These are phyloP conservation scores for Acrobasis suavella DNA, from an alignment of 2,888 invertebrate species.

Conservation along the genomic window DNA sequence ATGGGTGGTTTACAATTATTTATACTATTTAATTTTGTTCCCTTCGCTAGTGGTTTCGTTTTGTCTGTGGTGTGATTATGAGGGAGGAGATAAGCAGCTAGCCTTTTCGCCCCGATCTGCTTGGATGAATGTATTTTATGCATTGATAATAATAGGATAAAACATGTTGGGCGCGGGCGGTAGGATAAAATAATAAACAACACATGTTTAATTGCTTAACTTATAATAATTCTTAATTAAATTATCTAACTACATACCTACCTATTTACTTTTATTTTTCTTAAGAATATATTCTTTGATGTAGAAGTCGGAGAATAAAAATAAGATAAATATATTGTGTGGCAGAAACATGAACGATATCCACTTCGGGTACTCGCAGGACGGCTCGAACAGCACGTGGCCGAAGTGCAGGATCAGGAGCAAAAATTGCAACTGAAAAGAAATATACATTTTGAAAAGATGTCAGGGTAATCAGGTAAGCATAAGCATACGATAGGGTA, in stretches of 20 bases:
- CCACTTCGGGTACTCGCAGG: conserved; percentile 85
- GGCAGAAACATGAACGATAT: conserved; percentile 81
- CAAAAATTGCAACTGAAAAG: conserved; percentile 84
- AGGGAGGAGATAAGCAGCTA: no score
- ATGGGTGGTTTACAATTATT: no score
- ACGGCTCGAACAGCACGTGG: conserved; percentile 77
- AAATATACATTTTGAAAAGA: not conserved
- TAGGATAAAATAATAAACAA: no score
- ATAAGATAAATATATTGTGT: conserved; percentile 86
- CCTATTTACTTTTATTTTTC: conserved; percentile 58
- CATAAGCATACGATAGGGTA: no score
- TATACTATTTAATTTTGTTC: no score
- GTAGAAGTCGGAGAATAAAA: conserved; percentile 87
- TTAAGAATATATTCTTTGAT: conserved; percentile 84
- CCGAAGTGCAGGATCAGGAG: conserved; percentile 83
- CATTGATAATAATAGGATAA: no score
- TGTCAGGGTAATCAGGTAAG: no score
- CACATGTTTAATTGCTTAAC: not conserved
- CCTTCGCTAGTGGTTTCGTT: no score
- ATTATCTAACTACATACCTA: conserved; percentile 40
- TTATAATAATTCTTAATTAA: conserved; percentile 5
- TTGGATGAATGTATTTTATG: no score
- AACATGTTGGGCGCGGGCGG: no score
- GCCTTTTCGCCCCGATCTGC: no score
- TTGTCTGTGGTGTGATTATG: no score